These are phyloP conservation scores for Asbolus verrucosus DNA, from an alignment of 1,140 invertebrate genomes.

Conservation along the genomic window DNA sequence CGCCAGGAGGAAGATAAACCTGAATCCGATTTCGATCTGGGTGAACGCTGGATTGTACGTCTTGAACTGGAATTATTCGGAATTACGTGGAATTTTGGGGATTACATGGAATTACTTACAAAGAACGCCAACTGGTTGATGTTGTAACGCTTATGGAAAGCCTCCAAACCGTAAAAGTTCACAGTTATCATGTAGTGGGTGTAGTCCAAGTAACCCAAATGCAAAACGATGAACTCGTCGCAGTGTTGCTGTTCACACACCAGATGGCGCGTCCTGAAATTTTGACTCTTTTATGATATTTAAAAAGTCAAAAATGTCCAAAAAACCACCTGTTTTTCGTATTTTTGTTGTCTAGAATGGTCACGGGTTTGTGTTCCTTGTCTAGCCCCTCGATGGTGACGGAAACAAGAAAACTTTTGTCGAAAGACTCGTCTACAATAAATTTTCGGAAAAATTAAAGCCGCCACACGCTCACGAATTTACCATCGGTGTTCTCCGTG, in stretches of 20 bases:
- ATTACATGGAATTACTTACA: conserved; percentile 74
- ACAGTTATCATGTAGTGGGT: conserved; percentile 89
- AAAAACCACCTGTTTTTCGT: conserved; percentile 77
- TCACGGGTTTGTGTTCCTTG: conserved; percentile 76
- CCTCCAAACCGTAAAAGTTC: conserved; percentile 85
- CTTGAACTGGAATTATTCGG: conserved; percentile 81
- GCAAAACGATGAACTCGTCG: conserved; percentile 88
- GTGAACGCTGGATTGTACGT: conserved; percentile 96
- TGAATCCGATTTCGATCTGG: conserved; percentile 96
- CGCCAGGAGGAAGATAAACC: conserved; percentile 90
- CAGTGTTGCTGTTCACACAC: conserved; percentile 85
- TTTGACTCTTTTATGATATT: too few relatives aligned
- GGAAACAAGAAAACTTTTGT: conserved; percentile 87
- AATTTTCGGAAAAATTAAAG: neutral
- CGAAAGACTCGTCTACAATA: conserved; percentile 84
- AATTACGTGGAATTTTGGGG: too few relatives aligned
- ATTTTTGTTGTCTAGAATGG: conserved; percentile 72
- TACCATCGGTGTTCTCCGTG: conserved; percentile 89
- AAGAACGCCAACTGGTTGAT: conserved; percentile 90
- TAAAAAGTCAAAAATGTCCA: neutral
- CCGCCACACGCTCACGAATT: too few relatives aligned
- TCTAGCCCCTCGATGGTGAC: conserved; percentile 84
- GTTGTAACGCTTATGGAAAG: conserved; percentile 84
- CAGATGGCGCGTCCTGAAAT: conserved; percentile 79
- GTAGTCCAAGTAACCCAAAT: conserved; percentile 91